Evolutionary conservation across 2,888 invertebrate genomes (phyloP).

Genomic region (Thyatira batis): DNA sequence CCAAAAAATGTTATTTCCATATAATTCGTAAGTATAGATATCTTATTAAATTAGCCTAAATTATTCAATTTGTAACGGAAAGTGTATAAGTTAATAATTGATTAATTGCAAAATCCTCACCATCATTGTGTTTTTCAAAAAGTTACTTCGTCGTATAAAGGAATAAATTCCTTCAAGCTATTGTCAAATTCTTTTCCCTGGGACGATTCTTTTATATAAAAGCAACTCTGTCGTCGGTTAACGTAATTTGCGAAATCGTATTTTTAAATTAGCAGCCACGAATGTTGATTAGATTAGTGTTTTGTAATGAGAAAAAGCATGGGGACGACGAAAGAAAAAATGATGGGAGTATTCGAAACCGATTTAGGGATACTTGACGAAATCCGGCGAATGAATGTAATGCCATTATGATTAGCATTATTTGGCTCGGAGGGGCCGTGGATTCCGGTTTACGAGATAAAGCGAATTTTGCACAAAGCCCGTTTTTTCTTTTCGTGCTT

Average conservation of each 20-base stretch:
- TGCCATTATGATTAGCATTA: conserved; percentile 82
- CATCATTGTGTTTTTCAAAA: background rate
- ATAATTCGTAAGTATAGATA: too few species aligned
- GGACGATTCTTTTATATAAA: background rate
- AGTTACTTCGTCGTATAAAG: background rate
- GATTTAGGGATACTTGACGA: conserved; percentile 73
- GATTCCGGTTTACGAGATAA: conserved; percentile 79
- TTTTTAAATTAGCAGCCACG: conserved; percentile 49
- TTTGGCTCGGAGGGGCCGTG: conserved; percentile 68
- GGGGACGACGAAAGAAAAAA: conserved; percentile 50
- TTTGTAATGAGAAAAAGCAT: conserved; percentile 64
- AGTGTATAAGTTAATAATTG: too few species aligned
- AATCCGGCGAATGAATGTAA: conserved; percentile 78
- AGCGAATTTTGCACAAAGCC: conserved; percentile 73
- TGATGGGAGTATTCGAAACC: conserved; percentile 57
- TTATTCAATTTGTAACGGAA: too few species aligned
- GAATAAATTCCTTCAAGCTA: conserved; percentile 1
- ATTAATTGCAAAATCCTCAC: too few species aligned
- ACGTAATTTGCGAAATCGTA: conserved; percentile 43
- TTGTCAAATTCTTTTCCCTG: conserved; percentile 1
- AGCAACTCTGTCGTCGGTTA: conserved; percentile 18
- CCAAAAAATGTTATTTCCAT: too few species aligned
- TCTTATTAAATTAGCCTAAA: too few species aligned
- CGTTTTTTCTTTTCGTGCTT: conserved; percentile 58
- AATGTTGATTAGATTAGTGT: conserved; percentile 61